These are phyloP conservation scores for Myrmecophaga tridactyla DNA, from an alignment of 2,113 vertebrate genomes.

Conservation along the genomic window DNA sequence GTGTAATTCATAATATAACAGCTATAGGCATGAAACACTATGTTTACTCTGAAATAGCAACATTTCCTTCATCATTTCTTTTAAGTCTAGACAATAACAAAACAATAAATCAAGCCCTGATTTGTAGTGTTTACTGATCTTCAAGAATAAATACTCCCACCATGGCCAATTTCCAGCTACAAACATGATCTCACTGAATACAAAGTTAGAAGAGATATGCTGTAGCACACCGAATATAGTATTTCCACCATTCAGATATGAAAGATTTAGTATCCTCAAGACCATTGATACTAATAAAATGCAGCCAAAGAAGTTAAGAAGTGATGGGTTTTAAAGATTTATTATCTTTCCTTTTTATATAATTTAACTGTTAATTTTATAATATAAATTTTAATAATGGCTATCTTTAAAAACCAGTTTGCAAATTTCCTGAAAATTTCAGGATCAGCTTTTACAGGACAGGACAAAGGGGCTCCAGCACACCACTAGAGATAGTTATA, in stretches of 20 bases:
- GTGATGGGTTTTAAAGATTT: not conserved
- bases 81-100: not conserved
- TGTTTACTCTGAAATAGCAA: not conserved
- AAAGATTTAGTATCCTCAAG: not conserved
- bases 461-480: not conserved
- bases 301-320: not conserved
- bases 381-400: not conserved
- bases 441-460: not conserved
- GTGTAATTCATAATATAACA: not conserved
- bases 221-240: rapidly evolving
- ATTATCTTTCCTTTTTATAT: not conserved
- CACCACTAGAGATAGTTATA: not conserved
- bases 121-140: not conserved
- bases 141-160: not conserved
- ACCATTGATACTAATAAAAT: not conserved
- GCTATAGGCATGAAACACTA: not conserved
- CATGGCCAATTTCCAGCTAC: not conserved
- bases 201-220: not conserved
- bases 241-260: not conserved
- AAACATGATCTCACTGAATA: not conserved
- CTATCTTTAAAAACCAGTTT: not conserved
- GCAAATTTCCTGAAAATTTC: not conserved
- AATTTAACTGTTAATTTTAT: not conserved
- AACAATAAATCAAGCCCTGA: not conserved
- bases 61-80: not conserved